These are phyloP conservation scores for Delichon dasypus DNA, from an alignment of 2,797 vertebrate species.

Conservation along the genomic window DNA sequence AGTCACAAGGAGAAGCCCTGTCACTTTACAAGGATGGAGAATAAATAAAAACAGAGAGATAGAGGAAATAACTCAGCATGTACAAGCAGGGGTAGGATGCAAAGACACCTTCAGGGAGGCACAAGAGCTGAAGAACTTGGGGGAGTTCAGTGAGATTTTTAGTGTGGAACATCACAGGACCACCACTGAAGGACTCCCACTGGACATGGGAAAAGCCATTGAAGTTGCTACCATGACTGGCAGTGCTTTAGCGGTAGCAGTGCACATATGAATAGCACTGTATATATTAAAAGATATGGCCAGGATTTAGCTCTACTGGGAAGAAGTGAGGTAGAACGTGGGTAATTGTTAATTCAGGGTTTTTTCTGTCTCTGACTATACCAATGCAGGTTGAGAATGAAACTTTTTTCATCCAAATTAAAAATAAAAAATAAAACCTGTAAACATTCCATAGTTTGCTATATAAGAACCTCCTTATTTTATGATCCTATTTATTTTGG, in stretches of 20 bases:
- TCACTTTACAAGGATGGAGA: not conserved
- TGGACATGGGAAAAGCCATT: not conserved
- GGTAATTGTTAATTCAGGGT: not conserved
- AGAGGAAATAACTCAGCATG: not conserved
- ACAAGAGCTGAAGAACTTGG: not conserved
- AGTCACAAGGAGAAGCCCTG: not conserved
- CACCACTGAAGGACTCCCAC: not conserved
- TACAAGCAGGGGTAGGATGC: not conserved
- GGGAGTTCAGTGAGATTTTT: not conserved
- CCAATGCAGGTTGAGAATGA: not conserved
- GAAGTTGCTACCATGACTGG: not conserved
- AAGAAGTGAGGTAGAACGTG: not conserved
- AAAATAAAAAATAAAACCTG: not conserved
- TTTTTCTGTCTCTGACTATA: not conserved
- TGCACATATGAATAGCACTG: not conserved
- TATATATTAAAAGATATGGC: not conserved
- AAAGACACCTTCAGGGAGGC: not conserved
- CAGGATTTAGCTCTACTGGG: not conserved
- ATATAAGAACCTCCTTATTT: not conserved
- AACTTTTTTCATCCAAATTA: not conserved
- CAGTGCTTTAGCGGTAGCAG: not conserved
- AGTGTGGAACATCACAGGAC: not conserved
- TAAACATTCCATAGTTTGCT: not conserved
- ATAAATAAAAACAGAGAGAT: not conserved
- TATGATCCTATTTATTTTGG: not conserved